Percentiles rank a stretch among this genome's conserved stretches.
Evolutionary conservation across 2,797 vertebrate genomes (phyloP).

Genomic region (Clamator glandarius): DNA sequence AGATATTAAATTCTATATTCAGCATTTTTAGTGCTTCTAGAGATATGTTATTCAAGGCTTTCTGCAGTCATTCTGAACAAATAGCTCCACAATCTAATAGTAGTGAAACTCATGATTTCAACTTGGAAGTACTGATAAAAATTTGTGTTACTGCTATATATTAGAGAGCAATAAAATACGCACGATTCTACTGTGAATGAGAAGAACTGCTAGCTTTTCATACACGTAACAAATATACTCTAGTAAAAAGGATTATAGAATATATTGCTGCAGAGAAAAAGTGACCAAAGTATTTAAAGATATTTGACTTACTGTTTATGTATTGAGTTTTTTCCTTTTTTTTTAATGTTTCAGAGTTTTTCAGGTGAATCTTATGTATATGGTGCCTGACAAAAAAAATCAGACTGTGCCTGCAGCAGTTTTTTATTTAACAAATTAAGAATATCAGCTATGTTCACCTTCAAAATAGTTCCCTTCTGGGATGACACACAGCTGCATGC

Average conservation of each 20-base stretch:
- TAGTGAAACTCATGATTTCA: neutral
- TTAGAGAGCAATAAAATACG: neutral
- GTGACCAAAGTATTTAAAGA: neutral
- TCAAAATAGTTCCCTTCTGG: no score
- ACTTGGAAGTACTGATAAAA: neutral
- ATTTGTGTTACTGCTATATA: neutral
- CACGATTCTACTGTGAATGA: neutral
- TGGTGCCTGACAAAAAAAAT: no score
- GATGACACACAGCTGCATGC: no score
- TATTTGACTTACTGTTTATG: neutral
- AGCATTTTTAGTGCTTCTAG: neutral
- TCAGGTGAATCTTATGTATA: neutral
- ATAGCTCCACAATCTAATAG: neutral
- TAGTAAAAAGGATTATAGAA: neutral
- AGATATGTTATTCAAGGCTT: neutral
- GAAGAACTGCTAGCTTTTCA: constrained; percentile 8
- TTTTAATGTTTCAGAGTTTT: constrained; percentile 42
- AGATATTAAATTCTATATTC: neutral
- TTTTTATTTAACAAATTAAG: no score
- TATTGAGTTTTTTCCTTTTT: neutral
- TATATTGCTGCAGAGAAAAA: neutral
- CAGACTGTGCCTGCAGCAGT: no score
- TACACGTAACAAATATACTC: neutral
- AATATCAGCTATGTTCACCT: no score
- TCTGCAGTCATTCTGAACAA: neutral